Conservation (phyloP, 1,140 invertebrate species). For the Drosophila gunungcola region DNA sequence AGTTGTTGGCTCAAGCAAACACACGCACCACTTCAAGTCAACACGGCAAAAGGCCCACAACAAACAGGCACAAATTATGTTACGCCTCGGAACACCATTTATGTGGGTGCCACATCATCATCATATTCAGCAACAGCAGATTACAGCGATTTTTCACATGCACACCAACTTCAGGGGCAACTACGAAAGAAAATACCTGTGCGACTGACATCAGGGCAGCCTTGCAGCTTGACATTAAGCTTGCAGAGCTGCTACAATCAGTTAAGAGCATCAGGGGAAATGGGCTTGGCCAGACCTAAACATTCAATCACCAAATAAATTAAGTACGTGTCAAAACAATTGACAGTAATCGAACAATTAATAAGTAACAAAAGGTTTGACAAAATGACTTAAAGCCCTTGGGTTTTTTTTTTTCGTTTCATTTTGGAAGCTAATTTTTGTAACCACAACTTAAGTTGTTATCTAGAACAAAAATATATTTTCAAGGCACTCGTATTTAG, state of each 20-base stretch:
- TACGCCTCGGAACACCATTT: slow-evolving; percentile 23
- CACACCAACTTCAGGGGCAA: slow-evolving; percentile 13
- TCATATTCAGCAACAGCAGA: slow-evolving; percentile 14
- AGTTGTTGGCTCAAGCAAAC: slow-evolving; percentile 57
- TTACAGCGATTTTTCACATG: slow-evolving; percentile 61
- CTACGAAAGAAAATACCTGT: slow-evolving; percentile 66
- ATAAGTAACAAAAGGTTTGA: slow-evolving; percentile 23
- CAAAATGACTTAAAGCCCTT: neutral
- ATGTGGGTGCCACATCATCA: slow-evolving; percentile 38
- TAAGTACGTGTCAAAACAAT: slow-evolving; percentile 54
- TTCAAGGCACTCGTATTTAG: neutral
- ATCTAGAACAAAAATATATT: neutral
- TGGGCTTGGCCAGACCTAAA: slow-evolving; percentile 22
- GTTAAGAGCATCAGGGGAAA: slow-evolving; percentile 26
- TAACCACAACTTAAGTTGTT: neutral
- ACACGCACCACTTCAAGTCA: slow-evolving; percentile 35
- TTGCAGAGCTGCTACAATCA: slow-evolving; percentile 41
- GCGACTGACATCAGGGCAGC: slow-evolving; percentile 42
- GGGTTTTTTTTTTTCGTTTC: neutral
- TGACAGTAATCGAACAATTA: slow-evolving; percentile 33
- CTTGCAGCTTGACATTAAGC: slow-evolving; percentile 75
- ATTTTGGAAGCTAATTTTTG: slow-evolving; percentile 6
- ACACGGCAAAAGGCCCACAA: slow-evolving; percentile 47
- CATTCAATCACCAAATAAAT: slow-evolving; percentile 27
- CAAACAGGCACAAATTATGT: slow-evolving; percentile 34